These are phyloP conservation scores for Dicaeum eximium DNA, from an alignment of 2,113 vertebrate species.

Conservation along the genomic window DNA sequence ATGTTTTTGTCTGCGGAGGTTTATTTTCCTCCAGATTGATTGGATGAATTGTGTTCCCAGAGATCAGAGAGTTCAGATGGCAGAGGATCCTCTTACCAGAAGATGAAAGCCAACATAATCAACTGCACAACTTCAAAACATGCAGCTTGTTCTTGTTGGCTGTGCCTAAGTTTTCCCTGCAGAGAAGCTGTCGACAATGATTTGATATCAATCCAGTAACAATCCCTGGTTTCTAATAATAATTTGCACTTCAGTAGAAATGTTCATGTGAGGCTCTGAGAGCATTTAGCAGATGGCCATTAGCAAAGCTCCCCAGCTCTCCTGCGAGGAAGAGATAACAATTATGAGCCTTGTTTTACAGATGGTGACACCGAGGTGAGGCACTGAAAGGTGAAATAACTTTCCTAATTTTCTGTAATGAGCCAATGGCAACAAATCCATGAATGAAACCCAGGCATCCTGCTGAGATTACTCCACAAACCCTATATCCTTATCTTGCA, in stretches of 20 bases:
- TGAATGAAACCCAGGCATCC: conserved; percentile 59
- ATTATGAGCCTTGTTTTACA: conserved; percentile 56
- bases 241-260: conserved; percentile 67
- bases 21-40: conserved; percentile 61
- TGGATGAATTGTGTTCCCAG: conserved; percentile 61
- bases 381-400: conserved; percentile 56
- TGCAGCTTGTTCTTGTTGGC: conserved; percentile 69
- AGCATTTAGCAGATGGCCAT: conserved; percentile 64
- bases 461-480: conserved; percentile 40
- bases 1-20: conserved; percentile 51
- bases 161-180: conserved; percentile 63
- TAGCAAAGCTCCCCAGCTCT: conserved; percentile 27
- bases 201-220: conserved; percentile 69
- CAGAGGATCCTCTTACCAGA: conserved; percentile 65
- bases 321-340: conserved; percentile 66
- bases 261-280: conserved; percentile 55
- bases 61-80: conserved; percentile 68
- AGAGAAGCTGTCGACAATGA: conserved; percentile 66
- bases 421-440: conserved; percentile 49
- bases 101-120: conserved; percentile 70
- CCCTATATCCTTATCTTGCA: conserved; percentile 29
- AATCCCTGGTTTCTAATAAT: conserved; percentile 68
- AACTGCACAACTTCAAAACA: conserved; percentile 70
- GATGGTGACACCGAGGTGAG: conserved; percentile 50
- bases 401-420: conserved; percentile 26